phyloP scores from a whole-genome alignment of 2,888 invertebrate species.

The Chrysomela aeneicollis region DNA sequence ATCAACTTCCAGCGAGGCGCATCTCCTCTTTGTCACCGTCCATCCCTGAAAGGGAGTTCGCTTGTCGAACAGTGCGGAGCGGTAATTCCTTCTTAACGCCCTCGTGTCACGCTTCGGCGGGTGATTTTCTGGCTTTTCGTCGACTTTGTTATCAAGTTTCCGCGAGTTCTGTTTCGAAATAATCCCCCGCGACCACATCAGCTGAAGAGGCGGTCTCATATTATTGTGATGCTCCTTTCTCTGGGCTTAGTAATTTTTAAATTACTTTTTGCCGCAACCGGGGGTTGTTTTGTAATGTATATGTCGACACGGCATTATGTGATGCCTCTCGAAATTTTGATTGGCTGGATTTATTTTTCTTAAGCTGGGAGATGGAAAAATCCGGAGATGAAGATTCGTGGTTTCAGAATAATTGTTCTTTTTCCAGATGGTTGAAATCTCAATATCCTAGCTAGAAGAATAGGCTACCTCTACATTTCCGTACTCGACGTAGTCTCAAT shows the following conservation, averaged over 20 bases:
- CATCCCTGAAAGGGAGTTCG: slow-evolving; percentile 43
- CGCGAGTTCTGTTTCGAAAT: slow-evolving; percentile 58
- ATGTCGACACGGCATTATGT: slow-evolving; percentile 38
- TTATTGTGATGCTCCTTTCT: slow-evolving; percentile 48
- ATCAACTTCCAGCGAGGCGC: slow-evolving; percentile 46
- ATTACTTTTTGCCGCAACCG: slow-evolving; percentile 40
- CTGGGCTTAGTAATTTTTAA: slow-evolving; percentile 46
- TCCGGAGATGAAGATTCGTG: too few species aligned
- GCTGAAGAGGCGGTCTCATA: slow-evolving; percentile 28
- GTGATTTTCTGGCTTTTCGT: slow-evolving; percentile 52
- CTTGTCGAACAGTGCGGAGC: slow-evolving; percentile 30
- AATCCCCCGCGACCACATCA: slow-evolving; percentile 52
- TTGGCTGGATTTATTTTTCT: too few species aligned
- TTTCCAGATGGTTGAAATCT: too few species aligned
- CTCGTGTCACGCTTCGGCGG: slow-evolving; percentile 46
- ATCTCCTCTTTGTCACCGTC: slow-evolving; percentile 42
- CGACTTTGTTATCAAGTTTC: slow-evolving; percentile 60
- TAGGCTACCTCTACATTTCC: too few species aligned
- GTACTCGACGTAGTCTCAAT: too few species aligned
- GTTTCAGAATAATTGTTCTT: too few species aligned
- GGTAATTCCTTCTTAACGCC: slow-evolving; percentile 52
- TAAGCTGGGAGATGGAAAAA: too few species aligned
- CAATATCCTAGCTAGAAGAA: too few species aligned
- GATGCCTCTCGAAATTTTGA: slow-evolving; percentile 26
- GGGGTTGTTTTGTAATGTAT: slow-evolving; percentile 42